phyloP scores from a whole-genome alignment of 2,113 vertebrate genomes.

The Gasterosteus nipponicus region DNA sequence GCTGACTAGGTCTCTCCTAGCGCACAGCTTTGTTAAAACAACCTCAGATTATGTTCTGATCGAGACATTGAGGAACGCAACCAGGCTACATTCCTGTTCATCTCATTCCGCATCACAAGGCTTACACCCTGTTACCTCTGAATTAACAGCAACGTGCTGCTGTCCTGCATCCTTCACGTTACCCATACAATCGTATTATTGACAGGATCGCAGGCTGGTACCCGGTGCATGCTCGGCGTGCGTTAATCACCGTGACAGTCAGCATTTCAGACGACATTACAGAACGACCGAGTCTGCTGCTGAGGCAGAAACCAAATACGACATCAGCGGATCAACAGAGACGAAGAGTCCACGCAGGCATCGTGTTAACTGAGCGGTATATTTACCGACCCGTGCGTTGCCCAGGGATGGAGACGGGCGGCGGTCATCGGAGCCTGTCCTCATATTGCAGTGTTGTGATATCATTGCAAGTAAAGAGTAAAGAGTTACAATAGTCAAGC shows the following conservation, averaged over 20 bases:
- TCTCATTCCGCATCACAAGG: constrained; percentile 3
- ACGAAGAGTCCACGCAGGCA: background rate
- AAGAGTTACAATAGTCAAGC: constrained; percentile 48
- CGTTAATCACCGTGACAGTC: constrained; percentile 12
- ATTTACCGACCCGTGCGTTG: constrained; percentile 64
- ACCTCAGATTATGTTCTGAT: background rate
- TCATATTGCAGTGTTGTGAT: constrained; percentile 75
- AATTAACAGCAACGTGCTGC: background rate
- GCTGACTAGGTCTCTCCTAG: background rate
- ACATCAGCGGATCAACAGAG: constrained; percentile 19
- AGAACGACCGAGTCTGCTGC: constrained; percentile 41
- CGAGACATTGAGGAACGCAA: constrained; percentile 1
- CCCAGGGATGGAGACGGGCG: constrained; percentile 38
- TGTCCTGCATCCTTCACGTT: background rate
- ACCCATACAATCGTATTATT: background rate
- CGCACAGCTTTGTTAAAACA: background rate
- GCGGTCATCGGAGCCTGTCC: constrained; percentile 44
- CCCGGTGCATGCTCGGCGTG: constrained; percentile 8
- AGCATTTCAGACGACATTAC: constrained; percentile 43
- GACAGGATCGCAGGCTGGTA: constrained; percentile 15
- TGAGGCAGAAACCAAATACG: background rate
- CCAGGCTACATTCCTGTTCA: constrained; percentile 6
- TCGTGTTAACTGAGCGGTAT: background rate
- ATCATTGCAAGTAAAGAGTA: constrained; percentile 67
- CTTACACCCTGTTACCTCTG: constrained; percentile 6